Base-by-base conservation (phyloP, 2,113 vertebrate species). In the Brevimyrus niger region DNA sequence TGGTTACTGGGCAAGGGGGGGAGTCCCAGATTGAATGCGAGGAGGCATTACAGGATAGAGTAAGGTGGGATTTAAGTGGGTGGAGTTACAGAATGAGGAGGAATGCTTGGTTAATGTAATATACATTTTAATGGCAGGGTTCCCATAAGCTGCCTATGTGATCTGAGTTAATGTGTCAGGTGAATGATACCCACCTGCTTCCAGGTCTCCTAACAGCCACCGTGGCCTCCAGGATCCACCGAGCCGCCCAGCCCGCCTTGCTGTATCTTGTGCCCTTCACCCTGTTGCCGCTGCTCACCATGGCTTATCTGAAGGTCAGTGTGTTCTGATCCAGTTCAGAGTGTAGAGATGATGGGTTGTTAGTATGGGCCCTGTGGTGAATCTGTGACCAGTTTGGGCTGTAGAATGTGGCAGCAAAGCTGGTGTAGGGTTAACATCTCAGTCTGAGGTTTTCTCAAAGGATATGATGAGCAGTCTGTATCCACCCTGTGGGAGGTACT, bases 261-360 rank as follows among this genome's bases (percentile, higher is more conserved):
- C 97, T 99, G 90, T 99, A 99, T 94, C 95, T 99, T 96, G 98
- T 99, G 93, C 98, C 98, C 2, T 99, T 99, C 92, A 99, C 98
- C 96, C 96, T 99, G 94, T 95, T 99, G 97, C 98, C 98, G 87
- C 98, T 99, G 93, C 98, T 99, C 95, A 99, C 98, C 13, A 99
- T 99, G 98, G 98, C 98, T 95, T 99, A 99, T 94, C 95, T 99
- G 96, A 99, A 99, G 98, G 98, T 99, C 95, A 87, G 87, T 65
- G 53, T 87, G 15, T 92, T 84, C 80, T 84, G 80, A n/a, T 23
- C 21, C 58, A 61, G 58, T n/a, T 61, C 21, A n/a, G 31, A 76
- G 69, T 76, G 15, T 76, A 76, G 31, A 76, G 15, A 10, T 76
- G 35, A 11, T 19, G 27, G 35, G 5, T 42, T 76, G n/a, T 69